Evolutionary conservation across 1,140 invertebrate genomes (phyloP).

Genomic region (Mylabris phalerata): DNA sequence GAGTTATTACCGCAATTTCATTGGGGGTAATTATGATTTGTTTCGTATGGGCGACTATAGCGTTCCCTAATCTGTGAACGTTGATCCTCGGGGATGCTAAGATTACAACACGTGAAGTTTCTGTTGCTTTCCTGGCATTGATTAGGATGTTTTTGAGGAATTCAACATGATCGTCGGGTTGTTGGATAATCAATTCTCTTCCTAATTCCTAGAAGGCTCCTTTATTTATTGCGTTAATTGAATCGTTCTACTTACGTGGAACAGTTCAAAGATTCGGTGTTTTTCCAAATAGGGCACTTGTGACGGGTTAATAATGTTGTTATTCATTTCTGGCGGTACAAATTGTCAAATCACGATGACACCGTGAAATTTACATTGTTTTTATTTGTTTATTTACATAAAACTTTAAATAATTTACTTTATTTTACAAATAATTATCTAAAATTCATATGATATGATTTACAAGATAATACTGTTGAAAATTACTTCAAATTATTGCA

Average conservation of each 20-base stretch:
- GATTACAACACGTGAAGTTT: slow-evolving; percentile 43
- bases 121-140: slow-evolving; percentile 39
- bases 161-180: slow-evolving; percentile 45
- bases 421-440: too few relatives aligned
- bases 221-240: slow-evolving; percentile 4
- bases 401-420: too few relatives aligned
- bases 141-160: slow-evolving; percentile 46
- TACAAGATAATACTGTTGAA: too few relatives aligned
- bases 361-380: too few relatives aligned
- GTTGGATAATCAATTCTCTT: slow-evolving; percentile 44
- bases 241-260: slow-evolving; percentile 37
- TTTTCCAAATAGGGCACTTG: slow-evolving; percentile 49
- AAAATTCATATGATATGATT: too few relatives aligned
- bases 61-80: slow-evolving; percentile 26
- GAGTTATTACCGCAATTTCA: background rate
- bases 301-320: slow-evolving; percentile 15
- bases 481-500: too few relatives aligned
- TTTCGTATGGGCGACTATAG: slow-evolving; percentile 34
- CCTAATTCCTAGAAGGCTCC: slow-evolving; percentile 41
- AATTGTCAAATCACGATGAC: too few relatives aligned
- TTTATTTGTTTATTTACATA: too few relatives aligned
- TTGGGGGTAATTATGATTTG: slow-evolving; percentile 31
- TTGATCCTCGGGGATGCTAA: slow-evolving; percentile 41
- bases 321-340: too few relatives aligned
- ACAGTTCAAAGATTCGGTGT: slow-evolving; percentile 48